Conservation (phyloP, 2,888 invertebrate species). For the Agonum fuliginosum region DNA sequence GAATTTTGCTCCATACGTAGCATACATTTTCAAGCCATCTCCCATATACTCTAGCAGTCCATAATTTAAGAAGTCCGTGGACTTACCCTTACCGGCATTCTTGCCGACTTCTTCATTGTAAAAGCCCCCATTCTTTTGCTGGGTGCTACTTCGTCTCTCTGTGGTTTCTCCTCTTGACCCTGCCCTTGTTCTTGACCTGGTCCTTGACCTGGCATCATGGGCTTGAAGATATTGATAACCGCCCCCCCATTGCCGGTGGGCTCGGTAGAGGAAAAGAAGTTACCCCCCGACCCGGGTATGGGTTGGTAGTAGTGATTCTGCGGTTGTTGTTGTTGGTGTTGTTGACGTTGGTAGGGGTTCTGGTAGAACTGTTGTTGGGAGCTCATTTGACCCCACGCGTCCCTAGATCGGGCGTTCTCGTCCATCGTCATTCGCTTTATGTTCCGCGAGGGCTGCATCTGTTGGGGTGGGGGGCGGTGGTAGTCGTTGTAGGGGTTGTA, state of each 20-base stretch:
- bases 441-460: neutral
- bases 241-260: neutral
- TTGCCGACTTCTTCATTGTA: no score
- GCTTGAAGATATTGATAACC: neutral
- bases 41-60: no score
- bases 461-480: no score
- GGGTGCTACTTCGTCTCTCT: neutral
- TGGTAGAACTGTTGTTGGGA: neutral
- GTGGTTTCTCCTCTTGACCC: neutral
- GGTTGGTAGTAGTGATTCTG: neutral
- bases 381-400: constrained; percentile 13
- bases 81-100: no score
- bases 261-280: neutral
- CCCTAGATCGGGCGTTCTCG: neutral
- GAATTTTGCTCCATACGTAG: no score
- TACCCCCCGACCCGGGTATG: neutral
- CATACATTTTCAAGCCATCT: no score
- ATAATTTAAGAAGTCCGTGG: no score
- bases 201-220: neutral
- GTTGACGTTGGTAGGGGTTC: neutral
- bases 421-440: constrained; percentile 18
- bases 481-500: no score
- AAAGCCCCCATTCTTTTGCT: neutral
- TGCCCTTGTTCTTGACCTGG: neutral
- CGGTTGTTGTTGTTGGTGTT: neutral